phyloP scores from a whole-genome alignment of 2,797 vertebrate species.

The Sebastes flavidus region DNA sequence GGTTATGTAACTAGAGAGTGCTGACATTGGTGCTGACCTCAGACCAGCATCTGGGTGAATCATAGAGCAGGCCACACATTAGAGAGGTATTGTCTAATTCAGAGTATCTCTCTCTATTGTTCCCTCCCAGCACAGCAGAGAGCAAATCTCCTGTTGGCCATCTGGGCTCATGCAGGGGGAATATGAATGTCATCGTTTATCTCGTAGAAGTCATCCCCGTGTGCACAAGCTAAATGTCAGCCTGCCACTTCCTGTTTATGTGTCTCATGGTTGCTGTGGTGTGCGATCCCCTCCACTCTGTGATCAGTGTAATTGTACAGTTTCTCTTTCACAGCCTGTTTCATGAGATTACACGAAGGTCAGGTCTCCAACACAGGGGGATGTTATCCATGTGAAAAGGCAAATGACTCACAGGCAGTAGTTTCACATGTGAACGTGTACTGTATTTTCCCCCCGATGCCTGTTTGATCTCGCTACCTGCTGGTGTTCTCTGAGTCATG shows the following conservation, averaged over 20 bases:
- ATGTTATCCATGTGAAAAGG: not conserved
- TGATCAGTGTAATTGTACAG: not conserved
- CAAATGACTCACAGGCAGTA: not conserved
- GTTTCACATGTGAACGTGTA: not conserved
- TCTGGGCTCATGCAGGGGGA: not conserved
- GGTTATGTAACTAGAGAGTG: not conserved
- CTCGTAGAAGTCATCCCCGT: not conserved
- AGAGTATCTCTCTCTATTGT: not conserved
- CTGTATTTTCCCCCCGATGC: not conserved
- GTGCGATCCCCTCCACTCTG: not conserved
- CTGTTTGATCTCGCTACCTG: not conserved
- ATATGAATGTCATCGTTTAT: not conserved
- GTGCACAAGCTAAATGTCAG: constrained; percentile 26
- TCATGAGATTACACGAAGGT: not conserved
- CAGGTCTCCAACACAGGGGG: not conserved
- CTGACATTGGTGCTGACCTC: not conserved
- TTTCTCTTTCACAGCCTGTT: not conserved
- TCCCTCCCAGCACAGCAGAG: not conserved
- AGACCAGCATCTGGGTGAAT: constrained; percentile 11
- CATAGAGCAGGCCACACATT: not conserved
- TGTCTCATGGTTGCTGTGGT: not conserved
- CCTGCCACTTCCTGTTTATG: constrained; percentile 24
- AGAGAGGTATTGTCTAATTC: not conserved
- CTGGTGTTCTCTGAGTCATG: not conserved
- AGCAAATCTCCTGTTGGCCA: not conserved